These are phyloP conservation scores for Drosophila nigricruria DNA, from an alignment of 2,888 invertebrate species.

Conservation along the genomic window DNA sequence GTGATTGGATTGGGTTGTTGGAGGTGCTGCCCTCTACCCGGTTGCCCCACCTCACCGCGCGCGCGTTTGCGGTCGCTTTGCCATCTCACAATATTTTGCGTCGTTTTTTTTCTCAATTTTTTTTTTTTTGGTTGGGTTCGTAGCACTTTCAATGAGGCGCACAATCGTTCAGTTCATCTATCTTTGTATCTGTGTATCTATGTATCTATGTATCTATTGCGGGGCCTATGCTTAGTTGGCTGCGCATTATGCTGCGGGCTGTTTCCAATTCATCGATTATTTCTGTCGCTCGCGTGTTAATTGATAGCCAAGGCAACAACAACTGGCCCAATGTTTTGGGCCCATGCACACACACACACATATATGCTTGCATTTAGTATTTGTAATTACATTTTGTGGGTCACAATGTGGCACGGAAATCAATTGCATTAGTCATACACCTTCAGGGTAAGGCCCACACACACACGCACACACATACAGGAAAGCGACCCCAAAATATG, in stretches of 20 bases:
- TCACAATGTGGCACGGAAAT: constrained; percentile 64
- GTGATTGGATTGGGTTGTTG: constrained; percentile 14
- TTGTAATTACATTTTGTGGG: constrained; percentile 55
- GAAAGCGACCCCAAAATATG: constrained; percentile 18
- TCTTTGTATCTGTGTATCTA: constrained; percentile 39
- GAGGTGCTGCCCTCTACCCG: constrained; percentile 28
- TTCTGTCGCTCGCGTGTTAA: constrained; percentile 73
- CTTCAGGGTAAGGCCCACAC: constrained; percentile 44
- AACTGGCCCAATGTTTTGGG: constrained; percentile 51
- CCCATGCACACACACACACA: constrained; percentile 26
- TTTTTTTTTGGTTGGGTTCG: constrained; percentile 54
- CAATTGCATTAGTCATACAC: constrained; percentile 75
- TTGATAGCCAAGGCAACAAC: constrained; percentile 77
- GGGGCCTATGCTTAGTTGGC: constrained; percentile 35
- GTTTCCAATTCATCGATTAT: constrained; percentile 71
- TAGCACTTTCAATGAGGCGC: constrained; percentile 78
- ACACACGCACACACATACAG: background rate
- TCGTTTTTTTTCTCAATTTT: constrained; percentile 42
- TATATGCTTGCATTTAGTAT: constrained; percentile 9
- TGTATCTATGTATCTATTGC: constrained; percentile 37
- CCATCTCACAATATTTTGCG: constrained; percentile 61
- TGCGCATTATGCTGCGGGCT: constrained; percentile 48
- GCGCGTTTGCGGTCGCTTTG: constrained; percentile 48
- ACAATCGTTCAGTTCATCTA: constrained; percentile 61
- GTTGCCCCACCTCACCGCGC: background rate